These are phyloP conservation scores for Brachyistius frenatus DNA, from an alignment of 2,113 vertebrate species.

Conservation along the genomic window DNA sequence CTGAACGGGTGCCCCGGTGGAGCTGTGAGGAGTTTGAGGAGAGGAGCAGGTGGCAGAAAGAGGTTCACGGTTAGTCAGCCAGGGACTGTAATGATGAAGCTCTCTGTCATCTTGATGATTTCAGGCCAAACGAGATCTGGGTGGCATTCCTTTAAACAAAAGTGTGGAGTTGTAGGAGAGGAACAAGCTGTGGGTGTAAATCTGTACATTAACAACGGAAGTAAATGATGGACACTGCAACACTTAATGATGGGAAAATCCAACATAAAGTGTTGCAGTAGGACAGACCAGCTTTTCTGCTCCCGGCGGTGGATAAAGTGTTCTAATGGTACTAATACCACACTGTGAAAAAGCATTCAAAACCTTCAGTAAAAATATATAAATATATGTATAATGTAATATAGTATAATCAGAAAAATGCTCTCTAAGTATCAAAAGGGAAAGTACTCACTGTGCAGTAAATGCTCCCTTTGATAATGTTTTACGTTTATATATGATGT, in stretches of 20 bases:
- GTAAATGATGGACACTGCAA: background rate
- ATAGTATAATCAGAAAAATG: too few relatives aligned
- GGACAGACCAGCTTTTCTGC: background rate
- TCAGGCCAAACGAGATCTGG: slow-evolving; percentile 37
- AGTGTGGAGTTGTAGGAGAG: background rate
- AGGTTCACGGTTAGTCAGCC: slow-evolving; percentile 35
- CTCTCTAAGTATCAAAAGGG: too few relatives aligned
- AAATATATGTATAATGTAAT: too few relatives aligned
- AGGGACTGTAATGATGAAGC: slow-evolving; percentile 56
- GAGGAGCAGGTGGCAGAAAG: slow-evolving; percentile 63
- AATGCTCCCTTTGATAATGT: too few relatives aligned
- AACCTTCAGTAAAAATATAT: too few relatives aligned
- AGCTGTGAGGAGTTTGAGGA: slow-evolving; percentile 36
- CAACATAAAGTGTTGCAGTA: background rate
- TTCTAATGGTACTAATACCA: too few relatives aligned
- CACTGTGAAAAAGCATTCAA: too few relatives aligned
- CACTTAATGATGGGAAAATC: background rate
- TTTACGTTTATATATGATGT: too few relatives aligned
- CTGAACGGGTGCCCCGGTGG: slow-evolving; percentile 13
- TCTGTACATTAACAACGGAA: background rate
- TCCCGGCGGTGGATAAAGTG: too few relatives aligned
- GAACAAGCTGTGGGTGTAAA: background rate
- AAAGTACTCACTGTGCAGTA: too few relatives aligned
- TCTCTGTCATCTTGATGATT: slow-evolving; percentile 57
- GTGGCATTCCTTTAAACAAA: slow-evolving; percentile 33